phyloP scores from a whole-genome alignment of 1,140 invertebrate species.

The Uloborus diversus region DNA sequence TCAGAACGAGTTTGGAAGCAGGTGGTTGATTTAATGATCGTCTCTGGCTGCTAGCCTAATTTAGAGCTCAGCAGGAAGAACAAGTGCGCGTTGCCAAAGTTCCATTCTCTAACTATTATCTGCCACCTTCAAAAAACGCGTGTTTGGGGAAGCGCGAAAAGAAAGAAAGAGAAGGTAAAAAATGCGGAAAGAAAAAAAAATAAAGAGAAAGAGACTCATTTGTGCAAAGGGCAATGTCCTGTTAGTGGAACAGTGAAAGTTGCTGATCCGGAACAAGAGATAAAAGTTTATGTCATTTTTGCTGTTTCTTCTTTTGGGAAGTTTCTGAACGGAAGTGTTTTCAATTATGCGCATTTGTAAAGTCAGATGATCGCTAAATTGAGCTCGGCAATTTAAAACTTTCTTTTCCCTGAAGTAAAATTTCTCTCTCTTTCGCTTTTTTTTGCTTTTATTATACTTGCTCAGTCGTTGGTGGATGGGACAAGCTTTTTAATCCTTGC shows the following conservation, averaged over 20 bases:
- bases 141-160: background rate
- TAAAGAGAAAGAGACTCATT: background rate
- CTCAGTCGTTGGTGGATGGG: no score
- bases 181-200: background rate
- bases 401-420: no score
- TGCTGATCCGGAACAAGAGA: slow-evolving; percentile 42
- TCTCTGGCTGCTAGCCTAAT: background rate
- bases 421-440: no score
- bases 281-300: background rate
- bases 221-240: slow-evolving; percentile 39
- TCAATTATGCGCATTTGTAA: no score
- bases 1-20: no score
- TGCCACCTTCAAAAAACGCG: background rate
- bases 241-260: slow-evolving; percentile 31
- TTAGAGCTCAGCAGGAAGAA: background rate
- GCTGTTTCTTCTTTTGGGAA: background rate
- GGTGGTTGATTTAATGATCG: background rate
- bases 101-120: background rate
- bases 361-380: no score
- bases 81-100: background rate
- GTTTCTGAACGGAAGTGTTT: no score
- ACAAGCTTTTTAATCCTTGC: no score
- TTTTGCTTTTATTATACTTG: no score
- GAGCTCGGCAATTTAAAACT: no score
- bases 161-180: background rate